phyloP scores from a whole-genome alignment of 2,113 vertebrate species.

The Cyprinodon brontotheroides region DNA sequence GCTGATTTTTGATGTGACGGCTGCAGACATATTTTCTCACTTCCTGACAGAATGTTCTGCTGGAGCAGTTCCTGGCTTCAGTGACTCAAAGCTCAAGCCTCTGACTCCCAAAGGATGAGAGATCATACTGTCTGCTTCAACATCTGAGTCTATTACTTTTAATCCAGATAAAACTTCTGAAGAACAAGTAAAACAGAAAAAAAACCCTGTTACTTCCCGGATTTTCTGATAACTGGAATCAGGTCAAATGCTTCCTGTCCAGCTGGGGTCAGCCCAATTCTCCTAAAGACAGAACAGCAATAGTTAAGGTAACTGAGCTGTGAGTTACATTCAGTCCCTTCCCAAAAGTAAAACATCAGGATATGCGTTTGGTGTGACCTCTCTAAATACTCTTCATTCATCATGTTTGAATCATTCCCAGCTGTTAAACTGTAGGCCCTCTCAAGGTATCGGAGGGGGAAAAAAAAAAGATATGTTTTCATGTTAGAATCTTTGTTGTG shows the following conservation, averaged over 20 bases:
- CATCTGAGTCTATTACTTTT: not conserved
- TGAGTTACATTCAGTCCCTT: slow-evolving; percentile 32
- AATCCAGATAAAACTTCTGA: not conserved
- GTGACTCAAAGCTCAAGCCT: slow-evolving; percentile 34
- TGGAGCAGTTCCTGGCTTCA: slow-evolving; percentile 1
- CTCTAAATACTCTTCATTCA: slow-evolving; percentile 29
- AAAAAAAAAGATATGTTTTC: not conserved
- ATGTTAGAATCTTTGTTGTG: not conserved
- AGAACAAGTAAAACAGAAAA: not conserved
- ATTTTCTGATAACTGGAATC: not conserved
- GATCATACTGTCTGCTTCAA: not conserved
- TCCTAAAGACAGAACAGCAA: not conserved
- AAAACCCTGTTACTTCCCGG: not conserved
- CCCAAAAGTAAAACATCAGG: not conserved
- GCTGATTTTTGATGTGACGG: not conserved
- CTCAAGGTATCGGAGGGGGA: slow-evolving; percentile 1
- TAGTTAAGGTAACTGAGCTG: not conserved
- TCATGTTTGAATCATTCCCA: slow-evolving; percentile 17
- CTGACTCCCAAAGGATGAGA: not conserved
- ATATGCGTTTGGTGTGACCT: slow-evolving; percentile 13
- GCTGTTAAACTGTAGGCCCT: slow-evolving; percentile 29
- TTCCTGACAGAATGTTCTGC: not conserved
- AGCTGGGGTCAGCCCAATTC: not conserved
- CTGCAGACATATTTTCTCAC: not conserved
- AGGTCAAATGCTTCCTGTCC: not conserved